Percentiles rank a stretch among this genome's conserved stretches.
Evolutionary conservation across 2,888 invertebrate genomes (phyloP).

Genomic region (Ormia ochracea): DNA sequence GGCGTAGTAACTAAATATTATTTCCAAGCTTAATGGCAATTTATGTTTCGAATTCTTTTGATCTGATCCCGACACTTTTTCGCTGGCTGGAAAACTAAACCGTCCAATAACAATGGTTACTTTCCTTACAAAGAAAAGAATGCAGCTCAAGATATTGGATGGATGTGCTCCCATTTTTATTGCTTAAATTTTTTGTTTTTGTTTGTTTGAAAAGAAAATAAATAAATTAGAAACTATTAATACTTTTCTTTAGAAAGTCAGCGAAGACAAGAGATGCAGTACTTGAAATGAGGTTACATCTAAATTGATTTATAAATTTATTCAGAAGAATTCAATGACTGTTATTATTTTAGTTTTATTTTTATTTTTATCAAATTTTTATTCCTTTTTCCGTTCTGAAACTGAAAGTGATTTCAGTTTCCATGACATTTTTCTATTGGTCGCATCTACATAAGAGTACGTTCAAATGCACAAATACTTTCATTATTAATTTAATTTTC

Average conservation of each 20-base stretch:
- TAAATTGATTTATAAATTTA: not conserved
- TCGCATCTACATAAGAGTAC: not conserved
- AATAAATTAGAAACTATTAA: conserved; percentile 4
- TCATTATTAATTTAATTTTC: conserved; percentile 19
- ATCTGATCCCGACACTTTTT: conserved; percentile 17
- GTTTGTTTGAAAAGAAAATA: not conserved
- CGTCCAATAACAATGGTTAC: not conserved
- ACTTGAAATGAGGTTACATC: not conserved
- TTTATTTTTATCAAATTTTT: not conserved
- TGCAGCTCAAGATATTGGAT: not conserved
- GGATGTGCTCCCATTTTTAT: not conserved
- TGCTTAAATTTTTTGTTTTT: not conserved
- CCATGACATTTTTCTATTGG: not conserved
- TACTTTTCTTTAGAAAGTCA: not conserved
- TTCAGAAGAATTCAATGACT: not conserved
- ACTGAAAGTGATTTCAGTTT: not conserved
- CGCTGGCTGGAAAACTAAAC: not conserved
- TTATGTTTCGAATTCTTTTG: conserved; percentile 17
- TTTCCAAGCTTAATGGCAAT: conserved; percentile 9
- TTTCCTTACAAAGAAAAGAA: not conserved
- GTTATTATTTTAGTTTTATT: not conserved
- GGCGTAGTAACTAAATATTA: not conserved
- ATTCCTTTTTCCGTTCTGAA: not conserved
- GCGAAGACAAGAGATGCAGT: not conserved
- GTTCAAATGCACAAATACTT: too few relatives aligned